phyloP scores from a whole-genome alignment of 2,113 vertebrate genomes.

The Capreolus pygargus region DNA sequence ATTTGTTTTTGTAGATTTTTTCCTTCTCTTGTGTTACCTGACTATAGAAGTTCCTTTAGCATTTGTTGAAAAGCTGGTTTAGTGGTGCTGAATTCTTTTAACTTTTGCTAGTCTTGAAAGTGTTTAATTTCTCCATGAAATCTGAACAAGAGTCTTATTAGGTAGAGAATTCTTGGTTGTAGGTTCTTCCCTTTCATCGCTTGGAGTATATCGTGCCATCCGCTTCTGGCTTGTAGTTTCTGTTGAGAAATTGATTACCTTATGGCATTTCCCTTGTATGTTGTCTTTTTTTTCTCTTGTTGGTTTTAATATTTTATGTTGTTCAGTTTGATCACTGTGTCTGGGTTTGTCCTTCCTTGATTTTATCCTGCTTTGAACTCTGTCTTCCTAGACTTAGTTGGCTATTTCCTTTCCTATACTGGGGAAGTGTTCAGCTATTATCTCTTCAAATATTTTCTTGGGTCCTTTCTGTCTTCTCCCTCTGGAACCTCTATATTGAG shows the following conservation, averaged over 20 bases:
- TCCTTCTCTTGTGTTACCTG: background rate
- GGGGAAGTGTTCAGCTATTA: background rate
- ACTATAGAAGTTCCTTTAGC: background rate
- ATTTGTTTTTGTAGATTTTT: background rate
- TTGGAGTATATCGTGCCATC: background rate
- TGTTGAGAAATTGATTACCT: background rate
- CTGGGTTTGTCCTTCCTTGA: background rate
- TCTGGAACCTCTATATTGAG: background rate
- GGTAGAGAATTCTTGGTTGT: background rate
- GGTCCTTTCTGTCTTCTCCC: background rate
- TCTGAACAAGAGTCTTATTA: background rate
- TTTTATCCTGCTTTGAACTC: background rate
- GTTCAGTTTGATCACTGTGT: background rate
- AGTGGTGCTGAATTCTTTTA: background rate
- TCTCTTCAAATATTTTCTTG: background rate
- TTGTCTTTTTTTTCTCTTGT: background rate
- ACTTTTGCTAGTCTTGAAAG: background rate
- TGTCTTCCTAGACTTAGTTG: background rate
- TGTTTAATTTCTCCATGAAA: background rate
- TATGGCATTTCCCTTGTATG: background rate
- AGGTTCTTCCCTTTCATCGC: background rate
- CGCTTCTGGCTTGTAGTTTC: background rate
- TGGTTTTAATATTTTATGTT: background rate
- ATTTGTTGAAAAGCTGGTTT: background rate
- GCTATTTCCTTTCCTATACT: background rate